phyloP scores from a whole-genome alignment of 2,888 invertebrate species.

The Drosophila gaucha region DNA sequence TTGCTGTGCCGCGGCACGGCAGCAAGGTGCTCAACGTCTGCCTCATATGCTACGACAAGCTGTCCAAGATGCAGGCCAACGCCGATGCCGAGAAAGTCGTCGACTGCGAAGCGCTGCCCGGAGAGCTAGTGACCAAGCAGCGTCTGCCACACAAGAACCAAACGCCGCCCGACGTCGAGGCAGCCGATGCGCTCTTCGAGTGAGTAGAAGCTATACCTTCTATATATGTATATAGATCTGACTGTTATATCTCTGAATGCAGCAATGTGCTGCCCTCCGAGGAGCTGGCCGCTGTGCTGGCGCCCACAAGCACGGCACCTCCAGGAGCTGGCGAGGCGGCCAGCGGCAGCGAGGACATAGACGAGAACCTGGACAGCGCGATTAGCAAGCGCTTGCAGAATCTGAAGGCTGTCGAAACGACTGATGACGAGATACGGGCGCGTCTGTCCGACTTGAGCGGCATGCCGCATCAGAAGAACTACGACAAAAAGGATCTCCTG shows the following conservation, averaged over 20 bases:
- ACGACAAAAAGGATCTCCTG: constrained; percentile 82
- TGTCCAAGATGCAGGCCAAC: constrained; percentile 71
- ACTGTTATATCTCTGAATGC: neutral
- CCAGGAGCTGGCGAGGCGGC: neutral
- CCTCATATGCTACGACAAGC: constrained; percentile 84
- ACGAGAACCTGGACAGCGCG: constrained; percentile 85
- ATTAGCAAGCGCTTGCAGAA: constrained; percentile 89
- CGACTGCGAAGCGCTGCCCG: constrained; percentile 85
- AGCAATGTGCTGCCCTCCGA: constrained; percentile 70
- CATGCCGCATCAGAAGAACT: constrained; percentile 85
- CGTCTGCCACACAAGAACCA: constrained; percentile 44
- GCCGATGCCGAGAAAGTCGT: constrained; percentile 69
- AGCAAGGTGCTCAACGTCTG: constrained; percentile 89
- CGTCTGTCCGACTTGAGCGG: constrained; percentile 90
- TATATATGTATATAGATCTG: neutral
- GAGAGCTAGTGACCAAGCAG: constrained; percentile 76
- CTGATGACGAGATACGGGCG: constrained; percentile 88
- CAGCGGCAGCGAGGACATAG: constrained; percentile 67
- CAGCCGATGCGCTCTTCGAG: constrained; percentile 60
- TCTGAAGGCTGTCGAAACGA: constrained; percentile 87
- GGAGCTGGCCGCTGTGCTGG: constrained; percentile 74
- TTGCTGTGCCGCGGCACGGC: constrained; percentile 87
- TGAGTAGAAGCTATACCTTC: constrained; percentile 25
- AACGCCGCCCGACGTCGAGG: constrained; percentile 35
- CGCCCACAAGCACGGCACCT: constrained; percentile 55